Conservation (phyloP, 2,888 invertebrate genomes). For the Netelia fuscicornis region DNA sequence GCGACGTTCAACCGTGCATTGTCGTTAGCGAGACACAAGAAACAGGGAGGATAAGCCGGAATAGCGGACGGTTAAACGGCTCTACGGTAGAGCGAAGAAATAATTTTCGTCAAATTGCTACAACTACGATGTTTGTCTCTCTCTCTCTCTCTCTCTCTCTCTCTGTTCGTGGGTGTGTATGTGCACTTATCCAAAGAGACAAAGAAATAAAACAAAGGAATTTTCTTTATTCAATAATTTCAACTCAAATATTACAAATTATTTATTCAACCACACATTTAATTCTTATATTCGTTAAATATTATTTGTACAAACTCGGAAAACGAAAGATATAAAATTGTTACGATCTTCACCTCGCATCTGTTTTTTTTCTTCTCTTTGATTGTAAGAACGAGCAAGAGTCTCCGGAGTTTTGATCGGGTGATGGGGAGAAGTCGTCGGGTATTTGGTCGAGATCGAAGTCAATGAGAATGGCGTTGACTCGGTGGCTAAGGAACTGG, state of each 20-base stretch:
- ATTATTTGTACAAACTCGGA: no score
- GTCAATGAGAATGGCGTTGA: conserved; percentile 27
- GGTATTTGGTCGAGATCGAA: conserved; percentile 44
- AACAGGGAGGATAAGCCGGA: conserved; percentile 51
- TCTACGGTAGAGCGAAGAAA: conserved; percentile 27
- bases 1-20: conserved; percentile 51
- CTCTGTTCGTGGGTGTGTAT: background rate
- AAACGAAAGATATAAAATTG: no score
- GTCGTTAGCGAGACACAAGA: conserved; percentile 54
- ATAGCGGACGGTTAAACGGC: conserved; percentile 35
- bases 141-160: background rate
- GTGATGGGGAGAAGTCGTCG: conserved; percentile 3
- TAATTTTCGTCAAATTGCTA: conserved; percentile 48
- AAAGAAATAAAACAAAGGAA: conserved; percentile 4
- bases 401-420: conserved; percentile 26
- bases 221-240: conserved; percentile 3
- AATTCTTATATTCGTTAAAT: background rate
- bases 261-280: background rate
- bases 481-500: background rate
- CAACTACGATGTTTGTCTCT: background rate
- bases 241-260: background rate
- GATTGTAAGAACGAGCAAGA: background rate
- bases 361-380: no score
- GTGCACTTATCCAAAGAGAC: no score
- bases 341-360: no score